These are phyloP conservation scores for Gonatopus flavifemur DNA, from an alignment of 1,140 invertebrate species.

Conservation along the genomic window DNA sequence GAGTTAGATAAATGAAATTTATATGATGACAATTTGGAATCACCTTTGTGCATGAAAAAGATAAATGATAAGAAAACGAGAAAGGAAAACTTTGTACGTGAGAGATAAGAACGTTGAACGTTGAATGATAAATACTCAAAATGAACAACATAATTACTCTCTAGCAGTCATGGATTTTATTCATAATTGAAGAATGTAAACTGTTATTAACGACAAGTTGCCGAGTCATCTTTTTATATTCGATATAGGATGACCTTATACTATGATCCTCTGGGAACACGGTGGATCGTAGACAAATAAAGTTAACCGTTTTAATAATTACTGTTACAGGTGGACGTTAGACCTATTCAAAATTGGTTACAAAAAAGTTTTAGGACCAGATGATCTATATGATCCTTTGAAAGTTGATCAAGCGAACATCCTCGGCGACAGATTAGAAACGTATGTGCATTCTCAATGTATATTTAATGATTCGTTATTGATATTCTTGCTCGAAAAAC, in stretches of 20 bases:
- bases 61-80: background rate
- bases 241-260: too few relatives aligned
- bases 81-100: background rate
- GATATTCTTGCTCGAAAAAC: too few relatives aligned
- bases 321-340: constrained; percentile 57
- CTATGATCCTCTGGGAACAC: too few relatives aligned
- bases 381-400: constrained; percentile 63
- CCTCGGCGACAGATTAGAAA: constrained; percentile 47
- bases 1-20: background rate
- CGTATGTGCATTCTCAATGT: too few relatives aligned
- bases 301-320: constrained; percentile 13
- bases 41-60: background rate
- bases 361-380: constrained; percentile 57
- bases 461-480: too few relatives aligned
- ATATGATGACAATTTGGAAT: background rate
- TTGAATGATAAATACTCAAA: too few relatives aligned
- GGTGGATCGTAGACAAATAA: too few relatives aligned
- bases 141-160: too few relatives aligned
- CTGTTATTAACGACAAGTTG: too few relatives aligned
- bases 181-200: background rate
- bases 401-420: constrained; percentile 57
- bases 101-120: too few relatives aligned
- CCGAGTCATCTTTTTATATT: too few relatives aligned
- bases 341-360: constrained; percentile 62
- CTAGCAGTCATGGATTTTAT: background rate